A percentile compares a stretch with the other conserved stretches of the same genome.
Conservation (phyloP, 2,797 vertebrate species). For the Nothura maculosa region DNA sequence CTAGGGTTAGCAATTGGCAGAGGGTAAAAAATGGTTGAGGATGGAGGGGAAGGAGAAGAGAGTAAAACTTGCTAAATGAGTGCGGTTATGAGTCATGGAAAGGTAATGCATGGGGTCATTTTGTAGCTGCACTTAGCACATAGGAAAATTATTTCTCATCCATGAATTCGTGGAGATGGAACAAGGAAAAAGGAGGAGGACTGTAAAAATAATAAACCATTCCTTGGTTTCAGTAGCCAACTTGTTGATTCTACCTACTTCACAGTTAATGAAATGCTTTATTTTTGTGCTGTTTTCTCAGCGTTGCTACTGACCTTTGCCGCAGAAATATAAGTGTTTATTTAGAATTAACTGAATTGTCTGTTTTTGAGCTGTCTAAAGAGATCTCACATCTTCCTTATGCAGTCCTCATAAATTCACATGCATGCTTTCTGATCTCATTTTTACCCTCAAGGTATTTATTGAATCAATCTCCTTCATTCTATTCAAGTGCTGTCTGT, state of each 20-base stretch:
- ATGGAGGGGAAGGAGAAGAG: not conserved
- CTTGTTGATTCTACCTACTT: not conserved
- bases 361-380: not conserved
- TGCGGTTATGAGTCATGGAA: not conserved
- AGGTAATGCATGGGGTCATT: not conserved
- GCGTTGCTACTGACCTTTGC: not conserved
- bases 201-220: not conserved
- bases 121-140: not conserved
- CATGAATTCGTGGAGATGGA: not conserved
- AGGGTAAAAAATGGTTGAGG: not conserved
- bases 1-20: not conserved
- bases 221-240: not conserved
- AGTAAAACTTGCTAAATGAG: not conserved
- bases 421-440: not conserved
- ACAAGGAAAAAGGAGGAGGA: not conserved
- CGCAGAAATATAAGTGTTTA: not conserved
- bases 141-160: not conserved
- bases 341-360: not conserved
- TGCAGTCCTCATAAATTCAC: not conserved
- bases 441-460: not conserved
- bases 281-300: not conserved
- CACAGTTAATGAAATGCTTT: not conserved
- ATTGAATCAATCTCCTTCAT: not conserved
- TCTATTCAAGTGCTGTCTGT: not conserved
- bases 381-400: not conserved